A percentile compares a stretch with the other conserved stretches of the same genome.
These are phyloP conservation scores for Enteromius afrohamiltoni DNA, from an alignment of 2,797 vertebrate species.

Conservation along the genomic window DNA sequence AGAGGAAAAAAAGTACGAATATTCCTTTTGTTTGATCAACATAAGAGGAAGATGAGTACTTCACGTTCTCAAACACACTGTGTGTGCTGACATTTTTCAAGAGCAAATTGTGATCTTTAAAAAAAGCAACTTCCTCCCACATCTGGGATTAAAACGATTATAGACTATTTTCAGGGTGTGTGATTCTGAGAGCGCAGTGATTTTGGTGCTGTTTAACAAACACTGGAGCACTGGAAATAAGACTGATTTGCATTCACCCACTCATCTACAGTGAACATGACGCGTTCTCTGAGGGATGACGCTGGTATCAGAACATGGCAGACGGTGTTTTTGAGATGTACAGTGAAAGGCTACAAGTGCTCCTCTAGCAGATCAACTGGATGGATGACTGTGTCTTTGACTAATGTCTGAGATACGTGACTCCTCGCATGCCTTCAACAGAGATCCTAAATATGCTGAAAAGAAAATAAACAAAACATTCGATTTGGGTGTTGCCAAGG, in stretches of 20 bases:
- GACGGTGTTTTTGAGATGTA: conserved; percentile 49
- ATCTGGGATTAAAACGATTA: conserved; percentile 71
- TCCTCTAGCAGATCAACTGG: conserved; percentile 15
- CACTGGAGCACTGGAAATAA: conserved; percentile 35
- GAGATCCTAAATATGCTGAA: background rate
- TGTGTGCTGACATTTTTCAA: conserved; percentile 41
- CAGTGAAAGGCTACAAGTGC: conserved; percentile 34
- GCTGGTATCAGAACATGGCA: conserved; percentile 35
- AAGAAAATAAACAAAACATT: background rate
- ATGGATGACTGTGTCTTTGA: conserved; percentile 46
- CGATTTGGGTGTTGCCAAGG: background rate
- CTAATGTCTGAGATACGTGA: conserved; percentile 14
- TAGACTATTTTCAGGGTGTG: conserved; percentile 64
- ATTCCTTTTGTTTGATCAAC: conserved; percentile 67
- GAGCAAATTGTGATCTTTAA: conserved; percentile 62
- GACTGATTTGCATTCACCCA: conserved; percentile 58
- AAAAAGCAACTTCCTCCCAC: conserved; percentile 63
- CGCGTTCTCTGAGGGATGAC: conserved; percentile 39
- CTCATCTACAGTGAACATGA: conserved; percentile 45
- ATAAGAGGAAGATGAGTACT: conserved; percentile 18
- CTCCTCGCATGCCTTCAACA: background rate
- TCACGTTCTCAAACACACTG: conserved; percentile 18
- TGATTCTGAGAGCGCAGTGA: conserved; percentile 41
- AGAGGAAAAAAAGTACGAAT: conserved; percentile 64
- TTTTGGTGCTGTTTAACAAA: conserved; percentile 46